Base-by-base conservation (phyloP, 2,797 vertebrate species). In the Poeciliopsis paucimaculata region DNA sequence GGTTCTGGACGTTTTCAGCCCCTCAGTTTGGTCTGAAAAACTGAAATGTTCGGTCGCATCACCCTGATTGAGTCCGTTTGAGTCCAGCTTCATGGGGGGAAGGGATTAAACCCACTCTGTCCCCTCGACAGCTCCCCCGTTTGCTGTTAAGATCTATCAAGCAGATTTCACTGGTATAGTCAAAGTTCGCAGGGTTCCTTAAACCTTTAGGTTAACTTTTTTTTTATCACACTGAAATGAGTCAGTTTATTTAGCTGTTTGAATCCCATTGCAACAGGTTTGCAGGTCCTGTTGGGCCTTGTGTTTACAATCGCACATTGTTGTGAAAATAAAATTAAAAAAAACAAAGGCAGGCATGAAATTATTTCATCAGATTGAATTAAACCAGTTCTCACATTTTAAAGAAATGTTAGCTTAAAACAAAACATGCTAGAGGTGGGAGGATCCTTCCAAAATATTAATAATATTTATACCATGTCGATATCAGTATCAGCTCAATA, bases 81-180 rank as follows among this genome's bases (percentile, higher is more conserved):
- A 80, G 82, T 79, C 72, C 88, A 86, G 82, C 55, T 88, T 85
- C 77, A 26, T 41, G 87, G 90, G 88, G 89, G 86, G 68, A 79
- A 74, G 82, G 94, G 95, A 95, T 95, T 96, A 95, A 66, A 84
- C 80, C 89, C 85, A 92, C 88, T 94, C 91, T 92, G 90, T 93
- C 90, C 87, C 94, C 92, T 93, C 94, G 89, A 93, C 92, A 90
- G 92, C 83, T 93, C 93, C 92, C 88, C 94, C 87, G 91, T 94
- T 94, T 95, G 93, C 91, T 93, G 90, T 76, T 88, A 87, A 83
- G 80, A 87, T 60, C 81, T 76, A n/a, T 49, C 86, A 79, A 55
- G n/a, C 26, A 31, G 28, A 77, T 31, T 70, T 26, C n/a, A 8
- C 0, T 10, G 7, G 31, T 60, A 70, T 78, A 73, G 77, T 77